Conservation (phyloP, 2,888 invertebrate genomes). For the Eueremaeus valkanovi region DNA sequence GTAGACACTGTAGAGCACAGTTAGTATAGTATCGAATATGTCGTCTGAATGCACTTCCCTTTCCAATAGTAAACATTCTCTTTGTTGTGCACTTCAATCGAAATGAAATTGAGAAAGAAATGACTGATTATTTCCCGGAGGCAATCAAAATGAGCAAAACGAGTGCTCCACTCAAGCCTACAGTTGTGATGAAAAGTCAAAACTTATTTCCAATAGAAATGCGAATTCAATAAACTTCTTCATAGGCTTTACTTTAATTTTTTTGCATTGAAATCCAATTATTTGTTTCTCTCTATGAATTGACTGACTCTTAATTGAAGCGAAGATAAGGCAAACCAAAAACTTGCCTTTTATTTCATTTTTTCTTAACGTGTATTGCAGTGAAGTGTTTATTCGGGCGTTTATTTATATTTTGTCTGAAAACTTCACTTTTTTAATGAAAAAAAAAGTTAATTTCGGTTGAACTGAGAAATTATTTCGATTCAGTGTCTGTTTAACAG, state of each 20-base stretch:
- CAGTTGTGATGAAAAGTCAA: background rate
- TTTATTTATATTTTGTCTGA: too few species aligned
- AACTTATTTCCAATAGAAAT: background rate
- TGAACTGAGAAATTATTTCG: too few species aligned
- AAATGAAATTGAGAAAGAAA: conserved; percentile 2
- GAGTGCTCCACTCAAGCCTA: background rate
- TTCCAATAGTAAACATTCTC: background rate
- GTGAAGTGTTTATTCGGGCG: too few species aligned
- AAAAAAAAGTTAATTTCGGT: too few species aligned
- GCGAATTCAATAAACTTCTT: background rate
- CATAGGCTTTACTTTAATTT: background rate
- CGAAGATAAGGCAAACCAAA: too few species aligned
- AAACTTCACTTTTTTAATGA: too few species aligned
- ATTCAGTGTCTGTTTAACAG: too few species aligned
- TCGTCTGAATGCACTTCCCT: background rate
- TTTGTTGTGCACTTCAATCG: background rate
- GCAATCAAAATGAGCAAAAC: background rate
- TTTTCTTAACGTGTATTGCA: too few species aligned
- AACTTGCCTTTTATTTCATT: too few species aligned
- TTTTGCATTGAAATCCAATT: background rate
- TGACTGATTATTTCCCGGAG: conserved; percentile 7
- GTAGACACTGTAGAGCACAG: too few species aligned
- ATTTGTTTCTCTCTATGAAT: background rate
- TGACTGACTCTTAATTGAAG: too few species aligned
- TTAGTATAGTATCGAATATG: background rate